phyloP scores from a whole-genome alignment of 1,140 invertebrate genomes.

The Magallana gigas region DNA sequence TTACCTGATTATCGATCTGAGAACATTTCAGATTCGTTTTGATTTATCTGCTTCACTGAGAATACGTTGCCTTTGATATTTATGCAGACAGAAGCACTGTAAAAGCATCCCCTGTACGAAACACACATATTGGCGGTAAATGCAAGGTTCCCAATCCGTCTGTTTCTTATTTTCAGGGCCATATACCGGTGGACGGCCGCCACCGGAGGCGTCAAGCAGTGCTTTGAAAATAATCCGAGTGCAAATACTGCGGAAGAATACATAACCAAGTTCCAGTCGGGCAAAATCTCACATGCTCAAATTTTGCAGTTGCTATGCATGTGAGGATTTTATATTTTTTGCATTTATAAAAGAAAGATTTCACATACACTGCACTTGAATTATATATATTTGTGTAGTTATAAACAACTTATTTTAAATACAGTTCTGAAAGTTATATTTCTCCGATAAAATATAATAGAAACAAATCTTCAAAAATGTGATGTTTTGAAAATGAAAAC shows the following conservation, averaged over 20 bases:
- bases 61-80: not conserved
- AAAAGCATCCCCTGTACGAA: not conserved
- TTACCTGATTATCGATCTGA: not conserved
- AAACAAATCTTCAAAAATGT: too few relatives aligned
- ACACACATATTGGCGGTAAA: not conserved
- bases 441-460: too few relatives aligned
- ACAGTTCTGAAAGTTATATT: too few relatives aligned
- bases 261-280: constrained; percentile 96
- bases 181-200: constrained; percentile 99
- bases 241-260: constrained; percentile 93
- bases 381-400: too few relatives aligned
- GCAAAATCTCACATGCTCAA: constrained; percentile 99
- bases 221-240: constrained; percentile 93
- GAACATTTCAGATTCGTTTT: not conserved
- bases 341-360: too few relatives aligned
- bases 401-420: too few relatives aligned
- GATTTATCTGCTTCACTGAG: not conserved
- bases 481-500: too few relatives aligned
- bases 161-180: constrained; percentile 82
- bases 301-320: constrained; percentile 91
- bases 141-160: constrained; percentile 34
- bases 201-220: constrained; percentile 98
- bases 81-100: not conserved
- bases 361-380: too few relatives aligned
- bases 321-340: constrained; percentile 71